Conservation (phyloP, 1,140 invertebrate genomes). For the Goniozus legneri region DNA sequence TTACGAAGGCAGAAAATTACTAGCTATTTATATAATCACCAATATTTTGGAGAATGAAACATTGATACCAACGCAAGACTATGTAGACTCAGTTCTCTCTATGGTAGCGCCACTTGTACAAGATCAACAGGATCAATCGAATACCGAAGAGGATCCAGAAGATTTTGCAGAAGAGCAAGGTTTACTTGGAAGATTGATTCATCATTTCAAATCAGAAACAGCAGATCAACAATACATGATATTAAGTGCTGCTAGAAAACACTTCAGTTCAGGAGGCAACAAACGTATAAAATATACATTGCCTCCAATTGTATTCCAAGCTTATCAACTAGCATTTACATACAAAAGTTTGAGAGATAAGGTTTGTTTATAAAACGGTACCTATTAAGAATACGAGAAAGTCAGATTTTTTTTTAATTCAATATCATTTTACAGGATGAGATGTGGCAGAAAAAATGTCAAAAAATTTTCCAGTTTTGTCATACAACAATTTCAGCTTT, state of each 20-base stretch:
- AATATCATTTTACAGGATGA: slow-evolving; percentile 66
- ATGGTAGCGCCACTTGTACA: slow-evolving; percentile 83
- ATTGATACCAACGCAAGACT: slow-evolving; percentile 80
- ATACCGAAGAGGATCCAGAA: slow-evolving; percentile 74
- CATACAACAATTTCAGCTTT: slow-evolving; percentile 91
- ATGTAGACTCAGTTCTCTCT: slow-evolving; percentile 74
- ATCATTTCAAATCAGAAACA: slow-evolving; percentile 81
- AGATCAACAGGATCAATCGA: slow-evolving; percentile 78
- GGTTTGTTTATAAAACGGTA: slow-evolving; percentile 52
- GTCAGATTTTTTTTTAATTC: background rate
- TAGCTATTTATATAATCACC: slow-evolving; percentile 84
- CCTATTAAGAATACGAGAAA: background rate
- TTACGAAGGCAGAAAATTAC: slow-evolving; percentile 80
- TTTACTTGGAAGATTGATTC: slow-evolving; percentile 83
- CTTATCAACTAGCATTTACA: slow-evolving; percentile 83
- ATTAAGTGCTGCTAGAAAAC: slow-evolving; percentile 81
- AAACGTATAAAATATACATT: slow-evolving; percentile 86
- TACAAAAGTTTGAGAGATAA: slow-evolving; percentile 76
- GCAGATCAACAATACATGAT: slow-evolving; percentile 94
- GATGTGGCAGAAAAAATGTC: slow-evolving; percentile 97
- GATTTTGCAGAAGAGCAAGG: slow-evolving; percentile 98
- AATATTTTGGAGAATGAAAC: slow-evolving; percentile 89
- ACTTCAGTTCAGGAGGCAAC: slow-evolving; percentile 84
- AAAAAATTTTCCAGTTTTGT: slow-evolving; percentile 98
- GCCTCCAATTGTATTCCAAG: slow-evolving; percentile 95